Evolutionary conservation across 2,888 invertebrate species (phyloP).

Genomic region (Machimus rusticus): DNA sequence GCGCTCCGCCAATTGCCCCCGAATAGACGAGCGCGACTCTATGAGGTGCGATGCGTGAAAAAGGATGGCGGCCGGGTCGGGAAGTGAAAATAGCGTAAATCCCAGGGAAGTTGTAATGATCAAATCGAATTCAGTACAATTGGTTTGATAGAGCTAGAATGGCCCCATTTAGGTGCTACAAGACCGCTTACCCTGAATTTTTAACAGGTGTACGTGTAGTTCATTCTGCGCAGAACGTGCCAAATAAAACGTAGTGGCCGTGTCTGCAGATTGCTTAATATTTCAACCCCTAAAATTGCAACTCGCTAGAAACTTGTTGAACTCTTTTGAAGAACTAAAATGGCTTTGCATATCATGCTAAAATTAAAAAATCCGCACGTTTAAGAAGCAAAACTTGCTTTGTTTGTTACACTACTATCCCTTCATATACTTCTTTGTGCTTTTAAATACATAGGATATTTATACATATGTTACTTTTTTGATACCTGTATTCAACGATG

Average conservation of each 20-base stretch:
- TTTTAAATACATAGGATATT: too few species aligned
- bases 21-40: slow-evolving; percentile 2
- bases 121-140: neutral
- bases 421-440: too few species aligned
- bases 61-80: neutral
- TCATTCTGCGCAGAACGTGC: neutral
- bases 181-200: neutral
- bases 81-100: neutral
- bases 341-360: neutral
- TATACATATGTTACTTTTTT: too few species aligned
- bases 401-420: too few species aligned
- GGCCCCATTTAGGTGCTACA: neutral
- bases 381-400: too few species aligned
- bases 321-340: neutral
- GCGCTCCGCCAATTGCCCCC: neutral
- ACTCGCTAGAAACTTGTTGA: neutral
- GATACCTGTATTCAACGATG: too few species aligned
- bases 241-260: neutral
- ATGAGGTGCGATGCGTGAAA: slow-evolving; percentile 25
- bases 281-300: neutral
- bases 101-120: neutral
- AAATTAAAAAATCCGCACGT: neutral
- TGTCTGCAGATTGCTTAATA: neutral
- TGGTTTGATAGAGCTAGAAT: neutral
- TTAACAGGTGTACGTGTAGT: neutral